Base-by-base conservation (phyloP, 2,888 invertebrate genomes). In the Thereva unica region DNA sequence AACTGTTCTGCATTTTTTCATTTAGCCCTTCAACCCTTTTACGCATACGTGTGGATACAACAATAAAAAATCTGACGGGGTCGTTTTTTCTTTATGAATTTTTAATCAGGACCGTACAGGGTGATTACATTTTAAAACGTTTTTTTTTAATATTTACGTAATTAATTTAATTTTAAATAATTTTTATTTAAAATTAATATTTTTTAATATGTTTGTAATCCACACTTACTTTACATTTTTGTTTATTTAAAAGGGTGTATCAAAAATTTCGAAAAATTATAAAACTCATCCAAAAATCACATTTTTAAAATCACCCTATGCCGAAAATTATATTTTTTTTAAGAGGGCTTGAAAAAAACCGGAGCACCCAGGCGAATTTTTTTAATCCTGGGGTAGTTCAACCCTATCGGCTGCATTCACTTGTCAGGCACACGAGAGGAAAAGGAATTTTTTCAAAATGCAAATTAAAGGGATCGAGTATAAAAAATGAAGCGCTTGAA, bases 401-500 rank as follows among this genome's bases (percentile, higher is more conserved):
- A 44, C 57, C 57, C 57, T 59, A 59, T 61, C 61, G 50, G 50
- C 49, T 61, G 50, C 61, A 61, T 50, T 61, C 61, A 61, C 61
- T 61, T 61, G 61, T 61, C 61, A 61, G 41, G 41, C 23, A 61
- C 61, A 61, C 1, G 1, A 23, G 23, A 23, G 23, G 50, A 61
- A 61, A 59, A 44, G 50, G 50, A 61, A 23, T 64, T 64, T 64
- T 64, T 64, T 55, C 40, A 64, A 56, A 64, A 64, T 64, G 64
- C 64, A 64, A 64, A 64, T 64, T 64, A 64, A 54, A 64, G 53
- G 64, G 64, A 64, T 47, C 45, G 7, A 23, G 38, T 41, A 50
- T n/a, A 41, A 42, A 52, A 10, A 40, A 23, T 23, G 34, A 45
- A 41, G 49, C 57, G 47, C 12, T 47, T 38, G 61, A 61, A 61